Base-by-base conservation (phyloP, 2,888 invertebrate genomes). In the Mythimna albipuncta region DNA sequence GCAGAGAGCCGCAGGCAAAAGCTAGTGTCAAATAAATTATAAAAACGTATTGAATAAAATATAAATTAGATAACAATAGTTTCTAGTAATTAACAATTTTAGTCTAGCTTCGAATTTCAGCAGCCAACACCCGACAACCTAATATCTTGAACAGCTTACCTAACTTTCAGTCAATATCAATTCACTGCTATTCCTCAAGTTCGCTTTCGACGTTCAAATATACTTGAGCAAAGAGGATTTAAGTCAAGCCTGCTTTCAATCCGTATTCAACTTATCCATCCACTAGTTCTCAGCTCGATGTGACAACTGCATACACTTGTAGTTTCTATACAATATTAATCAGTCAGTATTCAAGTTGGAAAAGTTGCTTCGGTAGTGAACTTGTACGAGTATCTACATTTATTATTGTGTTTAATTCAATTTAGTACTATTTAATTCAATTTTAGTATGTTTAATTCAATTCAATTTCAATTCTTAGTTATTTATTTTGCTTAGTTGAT, bases 211-310 rank as follows among this genome's bases (percentile, higher is more conserved):
- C 38, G 41, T 26, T 79, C 54, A 78, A 71, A 78, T 32, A 64
- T 38, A 71, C 63, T 75, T 41, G 38, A 78, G 72, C 21, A 21
- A 71, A 63, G 75, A 78, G 47, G 35, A 47, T 79, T 61, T 61
- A 35, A 26, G 6, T 59, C 10, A 65, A 79, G 38, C n/a, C 66
- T 26, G 57, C 74, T 75, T 55, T 55, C 13, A 64, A 64, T 57
- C n/a, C 26, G 35, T 21, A n/a, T 64, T 61, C 63, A n/a, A 64
- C 13, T 55, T 71, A 52, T 32, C 21, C 13, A 47, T 16, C 16
- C 7, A 63, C 62, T 10, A 44, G 21, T 35, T 61, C 44, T 21
- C 47, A 64, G 35, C 9, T 57, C 44, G 41, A 32, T 61, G 63
- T 67, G 55, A 61, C 61, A 67, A 41, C 61, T 32, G 6, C 5